These are phyloP conservation scores for Pantala flavescens DNA, from an alignment of 1,140 invertebrate species.

Conservation along the genomic window DNA sequence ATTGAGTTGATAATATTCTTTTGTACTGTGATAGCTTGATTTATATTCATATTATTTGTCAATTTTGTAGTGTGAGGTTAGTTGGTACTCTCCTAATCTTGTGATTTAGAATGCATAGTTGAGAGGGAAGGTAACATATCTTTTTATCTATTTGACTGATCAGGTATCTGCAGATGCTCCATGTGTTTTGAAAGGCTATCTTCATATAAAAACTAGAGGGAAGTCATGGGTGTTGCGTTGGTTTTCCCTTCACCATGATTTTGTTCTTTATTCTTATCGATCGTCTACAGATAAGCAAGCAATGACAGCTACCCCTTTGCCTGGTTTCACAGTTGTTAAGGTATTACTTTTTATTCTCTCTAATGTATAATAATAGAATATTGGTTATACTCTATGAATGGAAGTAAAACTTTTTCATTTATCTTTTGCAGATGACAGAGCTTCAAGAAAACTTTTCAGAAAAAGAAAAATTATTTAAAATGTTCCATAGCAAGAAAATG, in stretches of 20 bases:
- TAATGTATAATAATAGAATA: slow-evolving; percentile 15
- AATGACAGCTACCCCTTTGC: slow-evolving; percentile 51
- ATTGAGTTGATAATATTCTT: too few relatives aligned
- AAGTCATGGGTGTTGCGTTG: slow-evolving; percentile 47
- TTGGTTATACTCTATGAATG: too few relatives aligned
- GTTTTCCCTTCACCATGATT: slow-evolving; percentile 50
- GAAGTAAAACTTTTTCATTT: slow-evolving; percentile 18
- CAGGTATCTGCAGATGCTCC: slow-evolving; percentile 46
- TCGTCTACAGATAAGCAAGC: slow-evolving; percentile 45
- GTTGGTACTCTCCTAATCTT: too few relatives aligned
- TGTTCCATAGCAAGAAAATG: slow-evolving; percentile 44
- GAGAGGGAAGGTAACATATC: too few relatives aligned
- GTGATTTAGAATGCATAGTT: too few relatives aligned
- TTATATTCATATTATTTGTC: too few relatives aligned
- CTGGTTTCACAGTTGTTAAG: slow-evolving; percentile 42
- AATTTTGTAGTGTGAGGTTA: too few relatives aligned
- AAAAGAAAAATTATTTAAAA: slow-evolving; percentile 42
- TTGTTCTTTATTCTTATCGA: slow-evolving; percentile 53
- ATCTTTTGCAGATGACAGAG: slow-evolving; percentile 18
- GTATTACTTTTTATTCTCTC: slow-evolving; percentile 24
- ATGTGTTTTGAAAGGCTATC: slow-evolving; percentile 46
- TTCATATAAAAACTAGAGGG: slow-evolving; percentile 45
- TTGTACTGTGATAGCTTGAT: too few relatives aligned
- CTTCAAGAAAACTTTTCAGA: slow-evolving; percentile 28
- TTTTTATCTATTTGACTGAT: too few relatives aligned